Evolutionary conservation across 2,113 vertebrate genomes (phyloP).

Genomic region (Callopanchax toddi): DNA sequence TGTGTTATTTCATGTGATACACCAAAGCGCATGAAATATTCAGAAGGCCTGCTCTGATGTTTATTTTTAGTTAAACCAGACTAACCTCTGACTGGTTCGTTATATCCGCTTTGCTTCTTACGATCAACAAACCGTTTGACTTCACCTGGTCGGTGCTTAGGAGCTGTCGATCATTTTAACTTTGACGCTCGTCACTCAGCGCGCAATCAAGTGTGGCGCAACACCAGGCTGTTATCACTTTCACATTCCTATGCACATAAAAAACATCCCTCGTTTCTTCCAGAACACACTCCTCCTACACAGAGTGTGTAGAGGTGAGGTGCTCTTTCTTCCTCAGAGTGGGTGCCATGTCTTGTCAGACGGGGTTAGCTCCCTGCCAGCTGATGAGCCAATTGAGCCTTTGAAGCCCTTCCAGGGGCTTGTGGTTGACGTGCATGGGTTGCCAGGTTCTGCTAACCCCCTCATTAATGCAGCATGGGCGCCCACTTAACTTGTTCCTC

Average conservation of each 20-base stretch:
- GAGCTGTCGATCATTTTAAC: constrained; percentile 25
- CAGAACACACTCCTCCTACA: constrained; percentile 3
- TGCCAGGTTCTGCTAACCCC: constrained; percentile 71
- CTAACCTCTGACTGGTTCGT: neutral
- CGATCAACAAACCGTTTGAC: neutral
- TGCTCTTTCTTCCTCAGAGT: constrained; percentile 37
- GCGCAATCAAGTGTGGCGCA: constrained; percentile 22
- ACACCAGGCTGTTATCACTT: constrained; percentile 16
- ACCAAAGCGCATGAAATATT: constrained; percentile 25
- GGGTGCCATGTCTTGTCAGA: constrained; percentile 75
- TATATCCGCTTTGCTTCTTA: constrained; percentile 5
- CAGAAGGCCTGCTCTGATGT: neutral
- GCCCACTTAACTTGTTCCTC: constrained; percentile 57
- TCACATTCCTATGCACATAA: constrained; percentile 34
- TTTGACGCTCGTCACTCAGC: constrained; percentile 32
- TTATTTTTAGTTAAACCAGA: constrained; percentile 5
- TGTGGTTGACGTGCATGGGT: constrained; percentile 60
- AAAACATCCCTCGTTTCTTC: constrained; percentile 13
- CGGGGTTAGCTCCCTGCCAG: constrained; percentile 59
- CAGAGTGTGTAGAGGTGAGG: constrained; percentile 40
- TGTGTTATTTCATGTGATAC: neutral
- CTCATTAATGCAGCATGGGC: constrained; percentile 72
- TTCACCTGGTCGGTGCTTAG: constrained; percentile 33
- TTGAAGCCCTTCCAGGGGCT: constrained; percentile 68
- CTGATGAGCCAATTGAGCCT: constrained; percentile 63